Conservation (phyloP, 1,140 invertebrate genomes). For the Philopotamus ludificatus region DNA sequence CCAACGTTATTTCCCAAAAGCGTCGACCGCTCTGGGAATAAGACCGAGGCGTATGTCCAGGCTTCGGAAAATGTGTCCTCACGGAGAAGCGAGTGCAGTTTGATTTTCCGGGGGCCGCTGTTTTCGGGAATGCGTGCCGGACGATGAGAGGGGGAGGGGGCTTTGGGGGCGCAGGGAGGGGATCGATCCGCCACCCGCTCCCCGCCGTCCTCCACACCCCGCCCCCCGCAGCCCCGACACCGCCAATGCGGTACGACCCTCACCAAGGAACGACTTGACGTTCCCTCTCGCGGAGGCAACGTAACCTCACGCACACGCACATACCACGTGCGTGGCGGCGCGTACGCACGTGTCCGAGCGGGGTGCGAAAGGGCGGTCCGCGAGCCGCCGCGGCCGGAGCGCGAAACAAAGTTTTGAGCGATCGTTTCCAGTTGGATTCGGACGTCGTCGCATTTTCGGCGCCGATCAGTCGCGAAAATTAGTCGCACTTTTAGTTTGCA, state of each 20-base stretch:
- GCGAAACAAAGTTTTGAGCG: too few species aligned
- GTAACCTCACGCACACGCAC: neutral
- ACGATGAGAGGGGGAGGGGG: slow-evolving; percentile 27
- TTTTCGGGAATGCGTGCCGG: slow-evolving; percentile 46
- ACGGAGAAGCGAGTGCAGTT: neutral
- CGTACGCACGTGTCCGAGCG: neutral
- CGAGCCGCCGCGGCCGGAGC: too few species aligned
- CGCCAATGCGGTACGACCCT: slow-evolving; percentile 30
- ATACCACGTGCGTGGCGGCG: neutral
- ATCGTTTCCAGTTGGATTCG: neutral
- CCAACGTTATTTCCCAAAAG: too few species aligned
- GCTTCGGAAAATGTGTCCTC: too few species aligned
- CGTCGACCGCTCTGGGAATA: too few species aligned
- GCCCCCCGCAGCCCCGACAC: neutral
- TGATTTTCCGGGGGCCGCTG: slow-evolving; percentile 45
- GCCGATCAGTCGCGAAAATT: neutral
- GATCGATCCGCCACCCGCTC: slow-evolving; percentile 23
- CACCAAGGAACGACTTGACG: neutral
- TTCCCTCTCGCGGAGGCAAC: neutral
- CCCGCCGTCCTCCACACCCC: slow-evolving; percentile 1
- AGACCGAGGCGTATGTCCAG: too few species aligned
- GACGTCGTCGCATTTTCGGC: neutral
- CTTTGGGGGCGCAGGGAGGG: slow-evolving; percentile 12
- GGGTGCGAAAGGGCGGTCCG: neutral
- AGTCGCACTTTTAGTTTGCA: neutral